Conservation (phyloP, 2,888 invertebrate genomes). For the Orthonychiurus folsomi region DNA sequence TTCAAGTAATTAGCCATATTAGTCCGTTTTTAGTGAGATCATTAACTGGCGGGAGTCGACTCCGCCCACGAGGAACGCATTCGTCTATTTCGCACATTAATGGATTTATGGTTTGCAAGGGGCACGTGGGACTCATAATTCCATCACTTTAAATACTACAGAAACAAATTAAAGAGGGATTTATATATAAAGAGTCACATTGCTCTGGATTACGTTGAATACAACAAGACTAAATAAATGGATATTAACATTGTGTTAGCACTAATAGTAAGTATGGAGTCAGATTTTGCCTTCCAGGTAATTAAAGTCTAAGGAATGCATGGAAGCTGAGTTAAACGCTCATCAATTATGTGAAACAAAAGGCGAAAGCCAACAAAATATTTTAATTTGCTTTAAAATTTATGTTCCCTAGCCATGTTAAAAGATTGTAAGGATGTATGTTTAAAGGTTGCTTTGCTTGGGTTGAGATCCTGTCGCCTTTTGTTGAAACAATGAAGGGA, state of each 20-base stretch:
- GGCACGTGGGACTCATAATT: not conserved
- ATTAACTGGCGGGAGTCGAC: not conserved
- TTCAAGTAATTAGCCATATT: constrained; percentile 1
- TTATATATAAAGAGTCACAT: too few species aligned
- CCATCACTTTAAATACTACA: too few species aligned
- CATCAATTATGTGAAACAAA: not conserved
- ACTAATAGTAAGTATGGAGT: not conserved
- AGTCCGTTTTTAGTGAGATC: not conserved
- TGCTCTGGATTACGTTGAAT: not conserved
- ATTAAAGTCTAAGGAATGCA: too few species aligned
- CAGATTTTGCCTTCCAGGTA: too few species aligned
- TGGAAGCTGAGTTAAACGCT: too few species aligned
- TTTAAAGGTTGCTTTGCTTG: too few species aligned
- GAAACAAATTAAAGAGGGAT: too few species aligned
- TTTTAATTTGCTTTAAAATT: not conserved
- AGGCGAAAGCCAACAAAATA: not conserved
- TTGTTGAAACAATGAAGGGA: too few species aligned
- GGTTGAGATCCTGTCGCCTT: too few species aligned
- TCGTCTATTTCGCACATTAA: not conserved
- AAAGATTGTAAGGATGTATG: too few species aligned
- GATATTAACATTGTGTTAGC: not conserved
- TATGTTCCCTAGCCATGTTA: not conserved
- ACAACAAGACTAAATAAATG: not conserved
- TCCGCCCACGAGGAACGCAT: not conserved
- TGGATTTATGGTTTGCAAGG: not conserved